These are phyloP conservation scores for Colossoma macropomum DNA, from an alignment of 2,113 vertebrate genomes.

Conservation along the genomic window DNA sequence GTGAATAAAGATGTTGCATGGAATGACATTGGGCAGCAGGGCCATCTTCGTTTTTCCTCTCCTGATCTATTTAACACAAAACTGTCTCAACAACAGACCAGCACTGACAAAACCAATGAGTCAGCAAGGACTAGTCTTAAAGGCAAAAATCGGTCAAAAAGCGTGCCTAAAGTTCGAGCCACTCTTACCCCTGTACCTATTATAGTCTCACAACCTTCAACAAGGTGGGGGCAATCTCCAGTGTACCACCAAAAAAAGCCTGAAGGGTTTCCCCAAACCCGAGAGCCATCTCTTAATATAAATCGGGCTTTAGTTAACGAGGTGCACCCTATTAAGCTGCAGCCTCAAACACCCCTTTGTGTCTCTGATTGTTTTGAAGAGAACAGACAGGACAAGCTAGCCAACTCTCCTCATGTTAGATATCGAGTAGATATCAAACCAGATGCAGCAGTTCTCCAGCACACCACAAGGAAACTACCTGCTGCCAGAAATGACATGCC, in stretches of 20 bases:
- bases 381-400: slow-evolving; percentile 70
- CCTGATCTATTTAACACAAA: slow-evolving; percentile 74
- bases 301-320: slow-evolving; percentile 86
- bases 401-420: slow-evolving; percentile 85
- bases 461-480: slow-evolving; percentile 75
- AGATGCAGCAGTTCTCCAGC: slow-evolving; percentile 86
- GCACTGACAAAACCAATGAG: slow-evolving; percentile 70
- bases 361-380: slow-evolving; percentile 86
- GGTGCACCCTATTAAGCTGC: slow-evolving; percentile 94
- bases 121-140: slow-evolving; percentile 75
- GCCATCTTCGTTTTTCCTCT: slow-evolving; percentile 76
- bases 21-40: slow-evolving; percentile 77
- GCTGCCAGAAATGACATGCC: slow-evolving; percentile 68
- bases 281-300: slow-evolving; percentile 74
- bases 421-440: slow-evolving; percentile 95
- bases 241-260: slow-evolving; percentile 72
- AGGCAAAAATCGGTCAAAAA: slow-evolving; percentile 88
- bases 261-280: slow-evolving; percentile 71
- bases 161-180: slow-evolving; percentile 83
- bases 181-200: slow-evolving; percentile 84
- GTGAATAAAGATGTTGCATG: slow-evolving; percentile 74
- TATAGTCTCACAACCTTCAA: slow-evolving; percentile 73
- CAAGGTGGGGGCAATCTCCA: slow-evolving; percentile 73
- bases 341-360: slow-evolving; percentile 89
- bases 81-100: slow-evolving; percentile 64